phyloP scores from a whole-genome alignment of 2,113 vertebrate species.

The Neolamprologus caudopunctatus region DNA sequence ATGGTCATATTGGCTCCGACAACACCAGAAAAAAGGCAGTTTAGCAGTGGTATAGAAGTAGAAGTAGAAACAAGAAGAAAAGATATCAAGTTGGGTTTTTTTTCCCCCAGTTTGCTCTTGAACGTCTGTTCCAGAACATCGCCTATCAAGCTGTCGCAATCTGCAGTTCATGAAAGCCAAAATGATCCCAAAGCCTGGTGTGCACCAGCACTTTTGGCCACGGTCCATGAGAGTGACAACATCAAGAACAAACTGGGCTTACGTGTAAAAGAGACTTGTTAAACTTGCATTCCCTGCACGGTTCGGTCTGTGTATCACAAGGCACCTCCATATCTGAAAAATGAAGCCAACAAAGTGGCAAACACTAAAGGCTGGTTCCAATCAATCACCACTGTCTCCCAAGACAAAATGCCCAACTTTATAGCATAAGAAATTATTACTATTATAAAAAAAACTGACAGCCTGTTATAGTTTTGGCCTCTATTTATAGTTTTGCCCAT shows the following conservation, averaged over 20 bases:
- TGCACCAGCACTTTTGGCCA: not conserved
- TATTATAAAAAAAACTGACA: not conserved
- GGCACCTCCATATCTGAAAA: not conserved
- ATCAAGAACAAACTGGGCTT: not conserved
- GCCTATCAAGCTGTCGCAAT: not conserved
- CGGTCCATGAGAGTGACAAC: not conserved
- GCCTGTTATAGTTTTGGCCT: not conserved
- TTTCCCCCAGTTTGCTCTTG: rapidly evolving
- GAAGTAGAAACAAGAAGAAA: not conserved
- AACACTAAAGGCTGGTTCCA: not conserved
- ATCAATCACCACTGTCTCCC: not conserved
- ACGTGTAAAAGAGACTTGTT: not conserved
- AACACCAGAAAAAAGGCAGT: not conserved
- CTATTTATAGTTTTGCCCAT: not conserved
- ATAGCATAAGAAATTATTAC: not conserved
- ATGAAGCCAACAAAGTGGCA: not conserved
- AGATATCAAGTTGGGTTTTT: rapidly evolving
- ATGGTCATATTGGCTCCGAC: not conserved
- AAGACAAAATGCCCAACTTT: not conserved
- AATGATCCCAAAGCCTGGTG: not conserved
- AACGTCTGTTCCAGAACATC: not conserved
- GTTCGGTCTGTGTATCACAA: not conserved
- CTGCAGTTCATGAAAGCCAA: not conserved
- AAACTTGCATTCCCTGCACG: not conserved
- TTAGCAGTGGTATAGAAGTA: not conserved